Evolutionary conservation across 2,113 vertebrate species (phyloP).

Genomic region (Lanius collurio): DNA sequence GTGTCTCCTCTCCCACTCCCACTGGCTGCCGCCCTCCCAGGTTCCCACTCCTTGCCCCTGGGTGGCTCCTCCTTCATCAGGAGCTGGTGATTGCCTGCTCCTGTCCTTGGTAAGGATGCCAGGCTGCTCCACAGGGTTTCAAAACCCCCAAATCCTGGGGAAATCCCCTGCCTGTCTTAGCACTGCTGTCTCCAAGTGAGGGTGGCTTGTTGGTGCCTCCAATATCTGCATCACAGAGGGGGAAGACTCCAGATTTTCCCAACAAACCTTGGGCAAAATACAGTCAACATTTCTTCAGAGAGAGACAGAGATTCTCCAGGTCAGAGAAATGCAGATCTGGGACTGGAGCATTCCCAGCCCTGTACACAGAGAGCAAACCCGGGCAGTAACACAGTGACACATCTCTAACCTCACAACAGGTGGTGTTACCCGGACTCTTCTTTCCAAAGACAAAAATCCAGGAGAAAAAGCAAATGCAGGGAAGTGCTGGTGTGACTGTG

Average conservation of each 20-base stretch:
- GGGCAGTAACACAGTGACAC: neutral
- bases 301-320: neutral
- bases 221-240: neutral
- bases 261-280: neutral
- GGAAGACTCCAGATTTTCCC: neutral
- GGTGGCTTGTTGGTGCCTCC: neutral
- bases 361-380: neutral
- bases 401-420: neutral
- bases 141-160: neutral
- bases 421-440: rapidly evolving
- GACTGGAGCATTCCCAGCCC: neutral
- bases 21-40: neutral
- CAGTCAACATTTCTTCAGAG: neutral
- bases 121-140: neutral
- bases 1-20: rapidly evolving
- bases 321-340: neutral
- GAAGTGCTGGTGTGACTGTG: neutral
- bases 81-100: neutral
- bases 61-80: neutral
- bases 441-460: neutral
- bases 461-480: neutral
- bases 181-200: neutral
- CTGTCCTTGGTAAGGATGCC: neutral
- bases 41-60: neutral
- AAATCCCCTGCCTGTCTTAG: neutral